Conservation (phyloP, 2,888 invertebrate genomes). For the Brachyptera putata region DNA sequence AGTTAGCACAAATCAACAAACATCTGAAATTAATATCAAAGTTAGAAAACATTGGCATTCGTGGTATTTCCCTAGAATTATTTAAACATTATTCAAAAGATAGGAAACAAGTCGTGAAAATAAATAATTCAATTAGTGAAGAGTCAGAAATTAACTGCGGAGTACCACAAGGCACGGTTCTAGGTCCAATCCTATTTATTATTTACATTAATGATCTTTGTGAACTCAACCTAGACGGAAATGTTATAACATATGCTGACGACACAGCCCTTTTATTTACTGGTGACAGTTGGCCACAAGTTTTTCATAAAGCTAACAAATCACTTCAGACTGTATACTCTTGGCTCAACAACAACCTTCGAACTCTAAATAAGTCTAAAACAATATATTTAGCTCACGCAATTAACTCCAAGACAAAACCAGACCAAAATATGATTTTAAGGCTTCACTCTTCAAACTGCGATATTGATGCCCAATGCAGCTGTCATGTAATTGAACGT, state of each 20-base stretch:
- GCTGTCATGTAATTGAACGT: no score
- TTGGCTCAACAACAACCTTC: neutral
- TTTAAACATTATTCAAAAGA: neutral
- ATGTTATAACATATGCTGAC: constrained; percentile 16
- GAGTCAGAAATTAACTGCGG: neutral
- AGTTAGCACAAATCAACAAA: no score
- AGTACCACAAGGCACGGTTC: constrained; percentile 22
- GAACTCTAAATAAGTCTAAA: neutral
- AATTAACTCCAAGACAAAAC: neutral
- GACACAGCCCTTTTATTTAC: constrained; percentile 2
- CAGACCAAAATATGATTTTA: neutral
- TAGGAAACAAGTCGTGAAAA: neutral
- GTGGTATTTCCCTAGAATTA: neutral
- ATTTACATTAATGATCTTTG: constrained; percentile 22
- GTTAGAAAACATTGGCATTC: neutral
- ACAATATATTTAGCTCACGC: neutral
- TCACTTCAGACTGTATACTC: neutral
- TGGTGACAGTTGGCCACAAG: neutral
- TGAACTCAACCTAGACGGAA: constrained; percentile 10
- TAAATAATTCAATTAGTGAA: neutral
- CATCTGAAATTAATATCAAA: no score
- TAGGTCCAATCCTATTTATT: constrained; percentile 22
- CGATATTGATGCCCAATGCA: no score
- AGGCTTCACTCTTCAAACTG: neutral
- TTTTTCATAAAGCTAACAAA: neutral